Percentiles rank a stretch among this genome's conserved stretches.
Evolutionary conservation across 2,888 invertebrate genomes (phyloP).

Genomic region (Altica lythri): DNA sequence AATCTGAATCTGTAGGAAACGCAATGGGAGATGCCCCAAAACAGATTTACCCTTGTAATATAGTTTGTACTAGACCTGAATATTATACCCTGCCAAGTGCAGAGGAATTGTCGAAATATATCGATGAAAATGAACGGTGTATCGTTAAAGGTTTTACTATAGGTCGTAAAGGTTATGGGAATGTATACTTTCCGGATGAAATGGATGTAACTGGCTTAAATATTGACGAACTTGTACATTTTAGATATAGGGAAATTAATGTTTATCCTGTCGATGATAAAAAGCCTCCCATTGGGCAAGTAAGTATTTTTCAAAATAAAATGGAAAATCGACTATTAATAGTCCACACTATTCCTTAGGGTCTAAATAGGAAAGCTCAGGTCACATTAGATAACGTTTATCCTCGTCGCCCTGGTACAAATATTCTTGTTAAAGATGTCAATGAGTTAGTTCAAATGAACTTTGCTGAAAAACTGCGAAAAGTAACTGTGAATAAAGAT

Average conservation of each 20-base stretch:
- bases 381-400: conserved; percentile 93
- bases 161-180: conserved; percentile 89
- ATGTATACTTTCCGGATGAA: conserved; percentile 82
- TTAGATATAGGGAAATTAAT: conserved; percentile 91
- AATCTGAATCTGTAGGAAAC: conserved; percentile 26
- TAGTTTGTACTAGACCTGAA: conserved; percentile 76
- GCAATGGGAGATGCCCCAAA: conserved; percentile 26
- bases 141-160: conserved; percentile 85
- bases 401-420: conserved; percentile 86
- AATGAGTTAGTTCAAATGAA: conserved; percentile 78
- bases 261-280: conserved; percentile 89
- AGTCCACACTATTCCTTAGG: conserved; percentile 51
- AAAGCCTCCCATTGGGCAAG: conserved; percentile 81
- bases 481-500: conserved; percentile 83
- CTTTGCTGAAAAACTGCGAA: conserved; percentile 83
- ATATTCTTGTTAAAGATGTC: conserved; percentile 78
- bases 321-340: background rate
- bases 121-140: conserved; percentile 78
- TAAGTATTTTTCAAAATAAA: conserved; percentile 46
- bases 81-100: conserved; percentile 91
- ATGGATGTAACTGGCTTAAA: conserved; percentile 86
- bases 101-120: conserved; percentile 75
- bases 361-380: conserved; percentile 88
- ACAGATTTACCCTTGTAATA: conserved; percentile 71
- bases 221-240: conserved; percentile 86